Base-by-base conservation (phyloP, 1,140 invertebrate genomes). In the Venustaconcha ellipsiformis region DNA sequence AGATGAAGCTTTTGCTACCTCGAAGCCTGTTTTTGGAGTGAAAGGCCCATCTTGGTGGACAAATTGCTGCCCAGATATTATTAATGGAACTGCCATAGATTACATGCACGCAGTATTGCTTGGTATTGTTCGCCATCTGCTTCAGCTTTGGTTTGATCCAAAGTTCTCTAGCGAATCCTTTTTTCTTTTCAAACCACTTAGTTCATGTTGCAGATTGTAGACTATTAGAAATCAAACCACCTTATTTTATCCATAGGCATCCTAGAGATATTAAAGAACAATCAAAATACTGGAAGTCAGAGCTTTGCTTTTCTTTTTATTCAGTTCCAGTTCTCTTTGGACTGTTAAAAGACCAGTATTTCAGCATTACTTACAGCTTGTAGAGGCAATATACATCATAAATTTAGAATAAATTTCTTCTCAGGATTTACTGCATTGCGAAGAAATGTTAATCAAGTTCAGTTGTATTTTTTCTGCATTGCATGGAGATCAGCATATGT, bases 71-170 rank as follows among this genome's bases (percentile, higher is more conserved):
- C 26, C 58, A 1, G 66, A 74, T 58, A 74, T 74, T 0, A 74
- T 74, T 14, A 68, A 74, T 58, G 72, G 72, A 15, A 74, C 55
- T 6, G 73, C 73, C 13, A 71, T 78, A 13, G 77, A 78, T 55
- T 78, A 74, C 57, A 78, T 78, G 72, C 77, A 78, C 60, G 67
- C 72, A 55, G 23, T 67, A 37, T 65, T 78, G 20, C 57, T 78
- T 55, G 77, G 77, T 14, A 57, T 79, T 12, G 26, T 26, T 6
- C 74, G 75, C 59, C 74, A 72, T n/a, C 23, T 79, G 11, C 17
- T 74, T 1, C 14, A 30, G 20, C 30, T 73, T 0, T 78, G 77
- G 77, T 71, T 74, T 74, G 67, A 73, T 70, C n/a, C 20, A 70
- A 66, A 69, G n/a, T 66, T n/a, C 18, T 57, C 57, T 37, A 17